Conservation (phyloP, 2,888 invertebrate genomes). For the Cryptosula pallasiana region DNA sequence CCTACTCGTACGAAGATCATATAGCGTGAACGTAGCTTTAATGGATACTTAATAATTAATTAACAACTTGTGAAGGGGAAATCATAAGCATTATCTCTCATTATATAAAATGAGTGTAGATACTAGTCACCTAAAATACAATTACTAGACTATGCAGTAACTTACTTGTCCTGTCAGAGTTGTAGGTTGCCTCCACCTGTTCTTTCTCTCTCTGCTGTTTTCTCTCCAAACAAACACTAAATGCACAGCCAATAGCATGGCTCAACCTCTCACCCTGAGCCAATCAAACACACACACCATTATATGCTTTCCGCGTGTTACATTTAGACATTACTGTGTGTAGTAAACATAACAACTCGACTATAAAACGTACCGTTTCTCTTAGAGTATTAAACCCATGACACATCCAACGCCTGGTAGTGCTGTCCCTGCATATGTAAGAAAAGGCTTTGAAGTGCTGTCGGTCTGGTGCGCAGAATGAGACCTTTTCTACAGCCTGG, state of each 20-base stretch:
- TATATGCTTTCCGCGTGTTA: too few species aligned
- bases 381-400: slow-evolving; percentile 89
- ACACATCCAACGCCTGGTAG: slow-evolving; percentile 97
- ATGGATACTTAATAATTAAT: too few species aligned
- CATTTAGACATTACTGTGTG: too few species aligned
- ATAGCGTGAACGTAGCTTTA: too few species aligned
- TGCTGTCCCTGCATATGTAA: slow-evolving; percentile 93
- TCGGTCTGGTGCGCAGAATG: slow-evolving; percentile 93
- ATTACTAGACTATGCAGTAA: too few species aligned
- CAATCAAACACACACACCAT: background rate
- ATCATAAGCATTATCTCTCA: too few species aligned
- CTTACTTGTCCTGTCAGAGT: background rate
- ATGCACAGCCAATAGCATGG: slow-evolving; percentile 25
- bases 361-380: slow-evolving; percentile 63
- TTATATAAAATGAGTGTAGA: too few species aligned
- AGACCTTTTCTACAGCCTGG: slow-evolving; percentile 96
- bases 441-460: slow-evolving; percentile 92
- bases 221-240: slow-evolving; percentile 24
- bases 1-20: too few species aligned
- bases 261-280: slow-evolving; percentile 25
- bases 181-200: background rate
- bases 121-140: too few species aligned
- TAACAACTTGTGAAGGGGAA: too few species aligned
- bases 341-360: background rate
- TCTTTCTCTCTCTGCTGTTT: slow-evolving; percentile 13